phyloP scores from a whole-genome alignment of 2,797 vertebrate genomes.

The Hyperoplus immaculatus region DNA sequence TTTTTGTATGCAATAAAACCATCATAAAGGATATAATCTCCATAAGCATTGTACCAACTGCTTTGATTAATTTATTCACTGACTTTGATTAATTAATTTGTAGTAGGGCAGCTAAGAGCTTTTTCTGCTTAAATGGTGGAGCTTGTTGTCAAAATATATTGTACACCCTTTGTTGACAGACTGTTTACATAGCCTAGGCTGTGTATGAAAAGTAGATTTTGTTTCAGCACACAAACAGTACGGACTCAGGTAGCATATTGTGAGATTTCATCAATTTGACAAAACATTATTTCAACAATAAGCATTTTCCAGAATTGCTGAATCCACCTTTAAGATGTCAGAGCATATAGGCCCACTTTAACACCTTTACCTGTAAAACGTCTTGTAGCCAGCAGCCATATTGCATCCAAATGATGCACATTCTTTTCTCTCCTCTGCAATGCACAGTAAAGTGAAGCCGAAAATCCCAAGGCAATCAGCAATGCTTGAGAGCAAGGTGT shows the following conservation, averaged over 20 bases:
- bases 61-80: slow-evolving; percentile 39
- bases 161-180: too few species aligned
- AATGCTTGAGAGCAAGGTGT: slow-evolving; percentile 70
- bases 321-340: slow-evolving; percentile 7
- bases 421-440: slow-evolving; percentile 32
- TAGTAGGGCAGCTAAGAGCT: slow-evolving; percentile 10
- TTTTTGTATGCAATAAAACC: slow-evolving; percentile 7
- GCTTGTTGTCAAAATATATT: too few species aligned
- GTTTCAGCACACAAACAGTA: too few species aligned
- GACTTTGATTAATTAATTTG: slow-evolving; percentile 16
- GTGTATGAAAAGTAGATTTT: too few species aligned
- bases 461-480: slow-evolving; percentile 62
- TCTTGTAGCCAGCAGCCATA: slow-evolving; percentile 31
- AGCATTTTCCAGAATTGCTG: too few species aligned
- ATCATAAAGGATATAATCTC: background rate
- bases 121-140: slow-evolving; percentile 3
- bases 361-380: slow-evolving; percentile 39
- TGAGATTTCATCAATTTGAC: too few species aligned
- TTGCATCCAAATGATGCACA: slow-evolving; percentile 42
- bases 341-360: slow-evolving; percentile 4
- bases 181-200: too few species aligned
- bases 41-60: background rate
- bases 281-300: too few species aligned
- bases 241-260: too few species aligned
- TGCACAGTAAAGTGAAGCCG: slow-evolving; percentile 31